Evolutionary conservation across 2,113 vertebrate genomes (phyloP), one percentile per base, ranked within the genome.

Genomic region (Chionis minor): DNA sequence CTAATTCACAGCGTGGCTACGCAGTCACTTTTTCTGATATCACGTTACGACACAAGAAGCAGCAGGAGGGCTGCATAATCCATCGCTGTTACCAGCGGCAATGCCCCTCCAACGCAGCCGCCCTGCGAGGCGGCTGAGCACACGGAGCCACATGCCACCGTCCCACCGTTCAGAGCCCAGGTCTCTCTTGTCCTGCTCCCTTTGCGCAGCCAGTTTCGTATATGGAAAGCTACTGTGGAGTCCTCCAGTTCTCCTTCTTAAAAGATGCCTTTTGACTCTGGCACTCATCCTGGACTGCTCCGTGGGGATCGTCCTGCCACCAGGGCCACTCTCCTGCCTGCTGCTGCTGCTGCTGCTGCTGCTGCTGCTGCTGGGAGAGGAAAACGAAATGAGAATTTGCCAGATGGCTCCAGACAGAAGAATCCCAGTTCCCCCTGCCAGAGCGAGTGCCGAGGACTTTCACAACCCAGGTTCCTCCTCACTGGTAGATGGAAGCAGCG

Each of bases 181-280:
- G 32, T 56, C 71, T 51, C 35, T 49, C 56, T 8, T 14, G 12
- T 33, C 78, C 79, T 9, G 8, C 38, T 54, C 28, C 3, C 33
- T 26, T n/a, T 38, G 12, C 9, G n/a, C 38, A 35, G 44, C 26
- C 0, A 0, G 2, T 30, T 21, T 32, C 2, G 6, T 12, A n/a
- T 5, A 14, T 4, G 21, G 59, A 35, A 61, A 40, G 51, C 20
- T 45, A 10, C 45, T 7, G 20, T 13, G n/a, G 40, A 54, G 26
- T 7, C 19, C 54, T 61, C 23, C 0, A 1, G 15, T 56, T 62
- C 54, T 62, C 22, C 67, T 62, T 69, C 67, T 27, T 33, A 24
- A 33, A 55, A 67, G 33, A n/a, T 14, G 11, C 7, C 52, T 27
- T 38, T 33, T 33, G 51, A 12, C 19, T 44, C 35, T 8, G 15